Percentiles rank a stretch among this genome's conserved stretches.
These are phyloP conservation scores for Netelia fuscicornis DNA, from an alignment of 2,888 invertebrate genomes.

Conservation along the genomic window DNA sequence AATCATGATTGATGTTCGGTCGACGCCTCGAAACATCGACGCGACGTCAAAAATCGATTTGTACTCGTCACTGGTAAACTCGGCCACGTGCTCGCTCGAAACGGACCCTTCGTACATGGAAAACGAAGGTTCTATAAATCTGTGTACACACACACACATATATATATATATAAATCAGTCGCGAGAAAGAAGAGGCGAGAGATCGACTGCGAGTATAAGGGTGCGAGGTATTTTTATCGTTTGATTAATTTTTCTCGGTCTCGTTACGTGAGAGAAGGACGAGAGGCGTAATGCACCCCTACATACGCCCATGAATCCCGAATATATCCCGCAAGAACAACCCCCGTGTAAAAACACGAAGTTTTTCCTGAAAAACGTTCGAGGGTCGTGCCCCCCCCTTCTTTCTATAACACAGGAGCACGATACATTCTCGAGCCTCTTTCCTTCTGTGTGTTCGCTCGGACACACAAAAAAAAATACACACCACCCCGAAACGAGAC, in stretches of 20 bases:
- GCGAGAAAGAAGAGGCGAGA: neutral
- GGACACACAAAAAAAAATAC: conserved; percentile 21
- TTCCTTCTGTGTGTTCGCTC: neutral
- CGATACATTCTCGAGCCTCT: neutral
- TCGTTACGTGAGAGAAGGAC: conserved; percentile 30
- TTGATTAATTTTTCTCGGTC: conserved; percentile 63
- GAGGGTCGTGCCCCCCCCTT: too few relatives aligned
- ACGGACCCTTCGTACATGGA: conserved; percentile 7
- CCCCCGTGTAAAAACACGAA: conserved; percentile 42
- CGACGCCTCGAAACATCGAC: conserved; percentile 61
- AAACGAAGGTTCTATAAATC: neutral
- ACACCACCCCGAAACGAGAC: conserved; percentile 31
- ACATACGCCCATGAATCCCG: conserved; percentile 62
- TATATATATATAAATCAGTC: neutral
- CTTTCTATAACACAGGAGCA: too few relatives aligned
- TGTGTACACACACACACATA: conserved; percentile 5
- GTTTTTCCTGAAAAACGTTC: conserved; percentile 42
- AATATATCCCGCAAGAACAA: conserved; percentile 31
- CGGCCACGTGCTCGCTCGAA: conserved; percentile 66
- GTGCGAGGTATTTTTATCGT: conserved; percentile 48
- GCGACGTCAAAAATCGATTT: conserved; percentile 69
- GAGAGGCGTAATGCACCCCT: neutral
- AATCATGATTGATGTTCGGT: conserved; percentile 65
- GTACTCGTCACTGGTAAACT: conserved; percentile 67
- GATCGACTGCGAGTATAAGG: conserved; percentile 30